Conservation (phyloP, 2,888 invertebrate genomes). For the Urechis unicinctus region DNA sequence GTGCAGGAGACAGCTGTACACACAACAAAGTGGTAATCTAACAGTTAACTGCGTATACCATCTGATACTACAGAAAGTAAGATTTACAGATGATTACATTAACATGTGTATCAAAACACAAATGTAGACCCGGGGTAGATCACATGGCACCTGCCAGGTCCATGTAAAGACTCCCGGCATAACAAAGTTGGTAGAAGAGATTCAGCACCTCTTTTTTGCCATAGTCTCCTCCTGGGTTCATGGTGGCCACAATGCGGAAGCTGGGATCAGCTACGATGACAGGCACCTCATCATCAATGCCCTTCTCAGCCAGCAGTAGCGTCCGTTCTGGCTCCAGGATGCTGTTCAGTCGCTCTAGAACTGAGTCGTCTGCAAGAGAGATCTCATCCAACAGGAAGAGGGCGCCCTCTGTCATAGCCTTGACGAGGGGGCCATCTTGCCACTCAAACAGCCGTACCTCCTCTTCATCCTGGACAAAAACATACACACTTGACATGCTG, state of each 20-base stretch:
- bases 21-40: no score
- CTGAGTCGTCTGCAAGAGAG: conserved; percentile 95
- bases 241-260: conserved; percentile 92
- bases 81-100: no score
- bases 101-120: no score
- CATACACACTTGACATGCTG: background rate
- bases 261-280: conserved; percentile 57
- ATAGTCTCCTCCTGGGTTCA: conserved; percentile 99
- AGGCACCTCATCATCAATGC: conserved; percentile 46
- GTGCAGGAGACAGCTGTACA: conserved; percentile 76
- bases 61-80: no score
- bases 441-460: conserved; percentile 74
- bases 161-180: no score
- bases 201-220: conserved; percentile 83
- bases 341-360: conserved; percentile 89
- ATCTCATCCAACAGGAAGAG: conserved; percentile 97
- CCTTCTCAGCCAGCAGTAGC: conserved; percentile 82
- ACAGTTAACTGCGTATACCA: no score
- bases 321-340: conserved; percentile 87
- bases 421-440: conserved; percentile 91
- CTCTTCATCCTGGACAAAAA: background rate
- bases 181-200: background rate
- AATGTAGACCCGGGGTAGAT: no score
- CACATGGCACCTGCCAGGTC: no score
- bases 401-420: conserved; percentile 79